phyloP scores from a whole-genome alignment of 2,113 vertebrate genomes.

The Indicator indicator region DNA sequence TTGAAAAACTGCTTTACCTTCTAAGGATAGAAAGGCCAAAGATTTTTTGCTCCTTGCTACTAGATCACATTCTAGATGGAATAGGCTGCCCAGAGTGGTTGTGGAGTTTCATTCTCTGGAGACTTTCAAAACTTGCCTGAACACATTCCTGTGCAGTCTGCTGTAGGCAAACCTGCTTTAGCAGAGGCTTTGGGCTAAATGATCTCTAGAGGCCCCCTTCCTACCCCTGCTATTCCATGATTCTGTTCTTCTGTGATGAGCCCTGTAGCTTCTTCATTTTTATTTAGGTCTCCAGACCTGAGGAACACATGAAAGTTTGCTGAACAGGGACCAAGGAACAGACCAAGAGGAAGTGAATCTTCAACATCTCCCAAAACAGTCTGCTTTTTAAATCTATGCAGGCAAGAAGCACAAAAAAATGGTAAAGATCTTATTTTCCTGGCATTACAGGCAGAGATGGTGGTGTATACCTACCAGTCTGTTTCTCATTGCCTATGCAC shows the following conservation, averaged over 20 bases:
- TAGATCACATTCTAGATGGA: no score
- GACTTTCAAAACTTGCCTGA: no score
- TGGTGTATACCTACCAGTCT: not conserved
- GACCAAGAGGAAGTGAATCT: not conserved
- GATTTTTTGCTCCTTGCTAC: not conserved
- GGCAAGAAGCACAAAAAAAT: not conserved
- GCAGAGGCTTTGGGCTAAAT: no score
- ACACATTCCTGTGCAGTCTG: no score
- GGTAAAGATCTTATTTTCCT: not conserved
- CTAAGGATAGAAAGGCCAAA: not conserved
- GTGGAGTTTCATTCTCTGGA: no score
- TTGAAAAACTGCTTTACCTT: not conserved
- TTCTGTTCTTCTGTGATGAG: not conserved
- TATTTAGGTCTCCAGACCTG: not conserved
- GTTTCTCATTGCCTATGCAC: not conserved
- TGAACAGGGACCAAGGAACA: not conserved
- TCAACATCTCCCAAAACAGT: not conserved
- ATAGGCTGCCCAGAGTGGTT: no score
- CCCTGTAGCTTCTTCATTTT: not conserved
- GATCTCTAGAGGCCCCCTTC: no score
- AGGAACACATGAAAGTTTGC: not conserved
- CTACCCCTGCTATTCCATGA: no score
- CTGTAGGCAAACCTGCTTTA: no score
- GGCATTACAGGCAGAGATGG: not conserved
- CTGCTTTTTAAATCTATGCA: no score